Conservation (phyloP, 2,888 invertebrate species). For the Strigamia transsilvanica region DNA sequence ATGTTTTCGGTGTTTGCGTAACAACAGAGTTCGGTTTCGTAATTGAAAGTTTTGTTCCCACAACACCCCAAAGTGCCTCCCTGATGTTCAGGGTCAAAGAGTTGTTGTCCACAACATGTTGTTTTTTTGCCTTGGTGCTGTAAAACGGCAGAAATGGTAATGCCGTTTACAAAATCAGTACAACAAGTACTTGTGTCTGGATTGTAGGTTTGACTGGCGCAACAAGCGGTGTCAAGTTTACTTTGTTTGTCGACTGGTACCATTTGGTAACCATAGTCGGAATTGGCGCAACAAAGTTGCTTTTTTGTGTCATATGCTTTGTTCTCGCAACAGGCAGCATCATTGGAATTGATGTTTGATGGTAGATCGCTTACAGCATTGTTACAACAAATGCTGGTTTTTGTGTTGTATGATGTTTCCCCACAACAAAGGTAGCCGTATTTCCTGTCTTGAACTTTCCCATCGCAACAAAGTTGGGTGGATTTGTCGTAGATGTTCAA, state of each 20-base stretch:
- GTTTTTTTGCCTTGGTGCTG: background rate
- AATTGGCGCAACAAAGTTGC: background rate
- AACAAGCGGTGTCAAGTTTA: background rate
- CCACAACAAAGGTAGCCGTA: background rate
- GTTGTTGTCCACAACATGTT: background rate
- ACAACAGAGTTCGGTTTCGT: background rate
- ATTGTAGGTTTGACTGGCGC: background rate
- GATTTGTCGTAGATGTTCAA: too few relatives aligned
- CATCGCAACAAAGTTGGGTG: too few relatives aligned
- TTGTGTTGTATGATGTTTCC: background rate
- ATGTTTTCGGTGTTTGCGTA: background rate
- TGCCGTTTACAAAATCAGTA: background rate
- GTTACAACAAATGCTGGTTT: too few relatives aligned
- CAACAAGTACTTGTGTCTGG: background rate
- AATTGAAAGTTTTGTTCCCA: too few relatives aligned
- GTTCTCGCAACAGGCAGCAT: too few relatives aligned
- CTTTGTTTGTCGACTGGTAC: background rate
- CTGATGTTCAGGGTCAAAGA: background rate
- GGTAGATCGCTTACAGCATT: too few relatives aligned
- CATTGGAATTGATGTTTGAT: too few relatives aligned
- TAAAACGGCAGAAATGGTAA: background rate
- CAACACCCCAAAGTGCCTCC: too few relatives aligned
- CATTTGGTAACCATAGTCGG: background rate
- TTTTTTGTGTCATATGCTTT: too few relatives aligned
- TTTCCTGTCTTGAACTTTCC: background rate